Percentiles rank a stretch among this genome's conserved stretches.
phyloP scores from a whole-genome alignment of 2,888 invertebrate genomes.

The Calameuta idolon region DNA sequence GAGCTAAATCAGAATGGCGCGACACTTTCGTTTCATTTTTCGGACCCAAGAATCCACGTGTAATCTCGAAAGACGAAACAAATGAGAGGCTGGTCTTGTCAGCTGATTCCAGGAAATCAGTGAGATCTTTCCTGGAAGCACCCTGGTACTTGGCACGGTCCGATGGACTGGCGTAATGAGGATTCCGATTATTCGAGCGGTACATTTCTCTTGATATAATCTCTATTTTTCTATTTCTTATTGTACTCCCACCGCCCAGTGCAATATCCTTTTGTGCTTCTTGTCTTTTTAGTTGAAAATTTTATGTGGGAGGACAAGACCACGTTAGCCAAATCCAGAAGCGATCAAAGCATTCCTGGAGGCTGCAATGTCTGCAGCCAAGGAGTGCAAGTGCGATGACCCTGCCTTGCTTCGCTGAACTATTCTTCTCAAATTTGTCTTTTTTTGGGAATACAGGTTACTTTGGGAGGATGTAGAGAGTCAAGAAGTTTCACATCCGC shows the following conservation, averaged over 20 bases:
- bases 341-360: constrained; percentile 37
- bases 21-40: not conserved
- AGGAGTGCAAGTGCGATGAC: constrained; percentile 33
- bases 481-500: constrained; percentile 44
- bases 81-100: not conserved
- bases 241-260: not conserved
- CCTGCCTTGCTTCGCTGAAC: not conserved
- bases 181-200: constrained; percentile 48
- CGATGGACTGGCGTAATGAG: constrained; percentile 55
- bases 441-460: constrained; percentile 15
- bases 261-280: not conserved
- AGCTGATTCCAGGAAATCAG: not conserved
- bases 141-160: constrained; percentile 26
- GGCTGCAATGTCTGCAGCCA: constrained; percentile 39
- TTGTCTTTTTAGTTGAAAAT: constrained; percentile 40
- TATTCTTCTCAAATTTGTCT: not conserved
- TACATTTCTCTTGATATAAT: constrained; percentile 26
- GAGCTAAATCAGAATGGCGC: not conserved
- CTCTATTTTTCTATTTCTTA: not conserved
- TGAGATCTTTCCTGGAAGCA: constrained; percentile 23
- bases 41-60: not conserved
- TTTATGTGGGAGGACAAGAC: constrained; percentile 35
- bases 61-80: not conserved
- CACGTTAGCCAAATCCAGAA: constrained; percentile 36
- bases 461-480: constrained; percentile 31